Evolutionary conservation across 2,113 vertebrate species (phyloP).

Genomic region (Neogale vison): DNA sequence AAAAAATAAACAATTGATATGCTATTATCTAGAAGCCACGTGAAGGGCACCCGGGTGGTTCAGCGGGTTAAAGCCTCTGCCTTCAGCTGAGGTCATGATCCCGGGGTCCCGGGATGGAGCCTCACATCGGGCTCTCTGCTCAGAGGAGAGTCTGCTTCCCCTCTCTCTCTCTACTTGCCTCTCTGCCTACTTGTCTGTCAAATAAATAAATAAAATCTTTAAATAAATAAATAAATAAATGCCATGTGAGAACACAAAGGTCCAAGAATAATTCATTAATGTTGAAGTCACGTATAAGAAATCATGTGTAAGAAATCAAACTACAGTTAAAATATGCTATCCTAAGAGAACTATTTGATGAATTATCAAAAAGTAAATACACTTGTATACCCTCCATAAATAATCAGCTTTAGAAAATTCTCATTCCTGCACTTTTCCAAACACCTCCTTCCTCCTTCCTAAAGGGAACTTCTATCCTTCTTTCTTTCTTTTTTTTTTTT

Average conservation of each 20-base stretch:
- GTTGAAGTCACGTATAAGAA: neutral
- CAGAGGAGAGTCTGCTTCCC: too few species aligned
- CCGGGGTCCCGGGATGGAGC: too few species aligned
- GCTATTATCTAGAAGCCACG: neutral
- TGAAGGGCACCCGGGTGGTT: neutral
- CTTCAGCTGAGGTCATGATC: too few species aligned
- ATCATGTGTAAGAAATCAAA: neutral
- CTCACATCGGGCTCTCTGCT: too few species aligned
- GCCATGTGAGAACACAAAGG: neutral
- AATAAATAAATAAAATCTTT: too few species aligned
- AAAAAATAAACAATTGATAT: neutral
- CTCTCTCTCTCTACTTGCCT: too few species aligned
- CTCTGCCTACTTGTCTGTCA: too few species aligned
- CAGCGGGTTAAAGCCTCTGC: too few species aligned
- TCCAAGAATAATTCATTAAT: neutral
- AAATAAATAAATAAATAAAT: neutral
- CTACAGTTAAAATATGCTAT: neutral
- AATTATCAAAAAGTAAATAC: neutral
- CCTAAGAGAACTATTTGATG: neutral
- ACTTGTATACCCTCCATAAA: neutral
- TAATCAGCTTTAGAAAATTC: neutral
- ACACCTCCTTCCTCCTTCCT: neutral
- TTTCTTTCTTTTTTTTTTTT: too few species aligned
- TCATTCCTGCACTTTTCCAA: neutral
- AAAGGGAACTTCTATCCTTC: neutral